Evolutionary conservation across 2,797 vertebrate species (phyloP), one percentile per base, ranked within the genome.

Genomic region (Chaetophractus vellerosus): DNA sequence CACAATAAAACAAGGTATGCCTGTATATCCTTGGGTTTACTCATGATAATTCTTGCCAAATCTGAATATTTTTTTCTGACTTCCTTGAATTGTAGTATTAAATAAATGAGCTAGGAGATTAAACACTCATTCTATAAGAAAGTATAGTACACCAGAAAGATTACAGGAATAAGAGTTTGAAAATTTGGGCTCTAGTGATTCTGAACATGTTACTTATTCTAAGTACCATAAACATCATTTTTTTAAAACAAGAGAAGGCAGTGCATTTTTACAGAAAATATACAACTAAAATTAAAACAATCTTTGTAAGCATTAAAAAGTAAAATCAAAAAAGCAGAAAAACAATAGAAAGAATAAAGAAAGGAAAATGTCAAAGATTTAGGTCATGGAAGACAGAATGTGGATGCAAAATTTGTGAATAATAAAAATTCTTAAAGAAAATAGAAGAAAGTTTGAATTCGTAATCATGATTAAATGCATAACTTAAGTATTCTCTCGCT

Each of bases 341-440:
- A 88, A 92, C 68, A 84, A 81, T 33, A 63, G 45, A 23, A 94
- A 92, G 12, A 88, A 83, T 52, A 80, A 90, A 90, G 26, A 95
- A 95, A 87, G 21, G 21, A 94, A 92, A 95, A 82, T 66, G 85
- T 1, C 74, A 84, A 87, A 69, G 28, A 90, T 23, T 23, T 59
- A 83, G 38, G n/a, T 94, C 64, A 71, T 21, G 28, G 38, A 82
- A 31, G 72, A 83, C 94, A 96, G 9, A 90, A 33, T 57, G 4
- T 36, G 36, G 59, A 9, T 93, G 8, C 41, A 21, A 68, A n/a
- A 36, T 24, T 48, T 88, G 24, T 33, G 64, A 79, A 80, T 71
- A 97, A 72, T 23, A 87, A 5, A 68, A 55, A 82, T 66, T 41
- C 14, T 93, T 81, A 48, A 63, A 15, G 6, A n/a, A 90, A 68